Evolutionary conservation across 2,113 vertebrate genomes (phyloP).

Genomic region (Microcebus tavaratra): DNA sequence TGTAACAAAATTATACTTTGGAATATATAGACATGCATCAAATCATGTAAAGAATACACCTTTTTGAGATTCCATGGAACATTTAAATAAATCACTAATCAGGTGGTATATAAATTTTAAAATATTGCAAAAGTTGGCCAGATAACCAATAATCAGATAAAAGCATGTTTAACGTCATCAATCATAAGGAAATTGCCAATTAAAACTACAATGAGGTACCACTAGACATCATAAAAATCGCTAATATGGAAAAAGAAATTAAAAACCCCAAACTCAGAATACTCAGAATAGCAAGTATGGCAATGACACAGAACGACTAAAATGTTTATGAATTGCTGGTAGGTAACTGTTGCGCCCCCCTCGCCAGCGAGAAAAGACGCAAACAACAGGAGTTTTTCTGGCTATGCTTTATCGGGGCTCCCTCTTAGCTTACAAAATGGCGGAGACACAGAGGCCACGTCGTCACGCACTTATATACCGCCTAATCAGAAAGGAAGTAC

Average conservation of each 20-base stretch:
- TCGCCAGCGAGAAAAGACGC: too few species aligned
- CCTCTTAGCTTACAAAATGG: too few species aligned
- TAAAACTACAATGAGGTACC: neutral
- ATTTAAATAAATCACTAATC: neutral
- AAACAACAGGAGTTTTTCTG: too few species aligned
- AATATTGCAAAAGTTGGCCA: neutral
- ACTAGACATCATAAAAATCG: neutral
- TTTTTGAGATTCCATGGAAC: neutral
- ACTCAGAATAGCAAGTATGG: neutral
- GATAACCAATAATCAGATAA: neutral
- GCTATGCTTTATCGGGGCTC: too few species aligned
- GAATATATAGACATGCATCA: neutral
- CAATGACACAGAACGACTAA: neutral
- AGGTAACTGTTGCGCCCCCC: too few species aligned
- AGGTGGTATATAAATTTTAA: neutral
- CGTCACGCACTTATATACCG: too few species aligned
- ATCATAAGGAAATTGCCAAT: neutral
- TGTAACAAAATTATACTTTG: neutral
- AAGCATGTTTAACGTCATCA: neutral
- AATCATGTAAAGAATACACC: neutral
- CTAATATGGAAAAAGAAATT: neutral
- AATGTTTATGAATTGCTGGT: neutral
- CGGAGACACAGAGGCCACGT: too few species aligned
- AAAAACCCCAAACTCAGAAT: neutral
- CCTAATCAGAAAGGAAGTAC: too few species aligned